Evolutionary conservation across 2,888 invertebrate species (phyloP).

Genomic region (Anorthoa munda): DNA sequence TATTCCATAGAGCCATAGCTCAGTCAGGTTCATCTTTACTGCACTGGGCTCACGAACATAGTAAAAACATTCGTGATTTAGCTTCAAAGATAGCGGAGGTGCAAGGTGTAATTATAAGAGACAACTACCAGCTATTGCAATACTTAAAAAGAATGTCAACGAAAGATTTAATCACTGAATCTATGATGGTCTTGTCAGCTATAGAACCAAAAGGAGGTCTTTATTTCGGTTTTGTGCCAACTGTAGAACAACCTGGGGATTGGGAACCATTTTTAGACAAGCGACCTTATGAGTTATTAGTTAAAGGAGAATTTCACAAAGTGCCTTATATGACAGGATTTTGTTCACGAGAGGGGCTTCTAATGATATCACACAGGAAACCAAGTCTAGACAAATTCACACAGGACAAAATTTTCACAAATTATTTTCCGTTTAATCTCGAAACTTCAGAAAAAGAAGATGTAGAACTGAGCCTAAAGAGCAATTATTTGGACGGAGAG

Average conservation of each 20-base stretch:
- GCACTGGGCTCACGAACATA: slow-evolving; percentile 84
- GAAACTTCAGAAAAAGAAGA: slow-evolving; percentile 71
- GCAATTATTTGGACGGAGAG: slow-evolving; percentile 86
- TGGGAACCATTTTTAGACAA: slow-evolving; percentile 86
- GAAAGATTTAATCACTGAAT: slow-evolving; percentile 77
- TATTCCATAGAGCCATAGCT: slow-evolving; percentile 90
- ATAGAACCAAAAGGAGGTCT: slow-evolving; percentile 80
- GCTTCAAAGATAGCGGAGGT: slow-evolving; percentile 77
- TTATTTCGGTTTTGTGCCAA: slow-evolving; percentile 88
- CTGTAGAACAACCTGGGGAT: slow-evolving; percentile 81
- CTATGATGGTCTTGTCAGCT: slow-evolving; percentile 73
- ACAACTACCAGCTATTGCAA: slow-evolving; percentile 76
- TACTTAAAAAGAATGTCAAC: slow-evolving; percentile 78
- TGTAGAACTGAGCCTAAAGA: slow-evolving; percentile 77
- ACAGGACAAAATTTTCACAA: slow-evolving; percentile 76
- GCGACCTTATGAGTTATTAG: slow-evolving; percentile 80
- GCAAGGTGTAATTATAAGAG: slow-evolving; percentile 71
- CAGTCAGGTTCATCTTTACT: slow-evolving; percentile 89
- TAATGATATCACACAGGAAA: slow-evolving; percentile 72
- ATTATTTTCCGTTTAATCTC: slow-evolving; percentile 79
- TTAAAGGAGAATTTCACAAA: slow-evolving; percentile 83
- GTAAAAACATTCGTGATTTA: slow-evolving; percentile 75
- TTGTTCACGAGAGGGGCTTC: slow-evolving; percentile 86
- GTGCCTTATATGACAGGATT: slow-evolving; percentile 89
- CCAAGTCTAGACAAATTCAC: slow-evolving; percentile 69